Evolutionary conservation across 2,113 vertebrate genomes (phyloP).

Genomic region (Paraplagusia blochii): DNA sequence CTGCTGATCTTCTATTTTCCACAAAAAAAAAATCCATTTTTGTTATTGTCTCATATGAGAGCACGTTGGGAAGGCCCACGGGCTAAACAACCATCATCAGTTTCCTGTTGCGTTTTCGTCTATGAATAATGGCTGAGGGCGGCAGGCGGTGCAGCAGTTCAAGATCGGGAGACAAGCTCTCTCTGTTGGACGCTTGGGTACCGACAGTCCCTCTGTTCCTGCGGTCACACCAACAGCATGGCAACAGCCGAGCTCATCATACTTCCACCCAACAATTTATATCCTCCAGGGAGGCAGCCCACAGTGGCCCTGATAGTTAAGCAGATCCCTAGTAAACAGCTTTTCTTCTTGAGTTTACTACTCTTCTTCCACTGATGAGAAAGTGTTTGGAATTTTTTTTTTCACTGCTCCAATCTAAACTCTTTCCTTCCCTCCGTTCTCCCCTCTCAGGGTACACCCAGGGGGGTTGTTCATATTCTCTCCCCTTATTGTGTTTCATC

Average conservation of each 20-base stretch:
- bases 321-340: conserved; percentile 48
- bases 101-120: conserved; percentile 51
- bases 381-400: conserved; percentile 42
- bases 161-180: conserved; percentile 52
- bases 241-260: conserved; percentile 46
- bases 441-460: conserved; percentile 58
- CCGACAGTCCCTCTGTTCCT: conserved; percentile 42
- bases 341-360: conserved; percentile 8
- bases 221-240: conserved; percentile 46
- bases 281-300: conserved; percentile 48
- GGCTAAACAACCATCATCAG: conserved; percentile 67
- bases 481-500: conserved; percentile 68
- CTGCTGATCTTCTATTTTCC: conserved; percentile 31
- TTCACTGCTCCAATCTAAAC: conserved; percentile 64
- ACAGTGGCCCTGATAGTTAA: conserved; percentile 48
- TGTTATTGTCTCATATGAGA: conserved; percentile 41
- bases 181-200: conserved; percentile 52
- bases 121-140: conserved; percentile 63
- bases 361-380: conserved; percentile 31
- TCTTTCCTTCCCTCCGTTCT: conserved; percentile 41
- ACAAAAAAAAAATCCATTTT: conserved; percentile 33
- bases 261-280: conserved; percentile 48
- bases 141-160: conserved; percentile 46
- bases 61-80: conserved; percentile 44
- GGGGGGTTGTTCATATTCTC: conserved; percentile 70